These are phyloP conservation scores for Drosophila lacteicornis DNA, from an alignment of 1,140 invertebrate genomes.

Conservation along the genomic window DNA sequence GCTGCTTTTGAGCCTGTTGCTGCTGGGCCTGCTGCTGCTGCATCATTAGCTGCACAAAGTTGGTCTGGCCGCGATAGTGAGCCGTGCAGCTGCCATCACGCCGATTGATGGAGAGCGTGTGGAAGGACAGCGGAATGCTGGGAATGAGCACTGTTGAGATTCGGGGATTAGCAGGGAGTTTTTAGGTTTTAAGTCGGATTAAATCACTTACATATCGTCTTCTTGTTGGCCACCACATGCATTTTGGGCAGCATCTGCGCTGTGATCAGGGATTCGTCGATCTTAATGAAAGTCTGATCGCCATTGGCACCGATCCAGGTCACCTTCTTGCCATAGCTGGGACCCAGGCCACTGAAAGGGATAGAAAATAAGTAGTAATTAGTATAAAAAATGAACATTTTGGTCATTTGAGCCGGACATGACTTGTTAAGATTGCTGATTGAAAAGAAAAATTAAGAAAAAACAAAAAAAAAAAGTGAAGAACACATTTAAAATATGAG, in stretches of 20 bases:
- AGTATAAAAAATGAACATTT: too few species aligned
- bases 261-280: conserved; percentile 96
- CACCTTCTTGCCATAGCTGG: conserved; percentile 91
- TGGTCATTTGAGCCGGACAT: too few species aligned
- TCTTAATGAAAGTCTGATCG: conserved; percentile 97
- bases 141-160: conserved; percentile 25
- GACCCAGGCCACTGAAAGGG: conserved; percentile 88
- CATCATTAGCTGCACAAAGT: conserved; percentile 86
- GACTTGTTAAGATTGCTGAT: too few species aligned
- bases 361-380: background rate
- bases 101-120: conserved; percentile 92
- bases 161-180: background rate
- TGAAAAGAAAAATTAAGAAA: too few species aligned
- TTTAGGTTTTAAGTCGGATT: accelerated
- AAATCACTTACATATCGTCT: conserved; percentile 90
- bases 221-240: conserved; percentile 94
- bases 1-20: background rate
- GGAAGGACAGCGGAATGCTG: conserved; percentile 86
- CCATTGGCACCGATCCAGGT: conserved; percentile 97
- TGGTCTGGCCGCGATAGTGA: conserved; percentile 90
- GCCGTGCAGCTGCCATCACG: conserved; percentile 93
- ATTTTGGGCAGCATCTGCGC: conserved; percentile 93
- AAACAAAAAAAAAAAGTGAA: too few species aligned
- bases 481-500: too few species aligned
- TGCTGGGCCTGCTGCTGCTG: conserved; percentile 66